A percentile compares a stretch with the other conserved stretches of the same genome.
These are phyloP conservation scores for Globia sparganii DNA, from an alignment of 2,888 invertebrate genomes.

Conservation along the genomic window DNA sequence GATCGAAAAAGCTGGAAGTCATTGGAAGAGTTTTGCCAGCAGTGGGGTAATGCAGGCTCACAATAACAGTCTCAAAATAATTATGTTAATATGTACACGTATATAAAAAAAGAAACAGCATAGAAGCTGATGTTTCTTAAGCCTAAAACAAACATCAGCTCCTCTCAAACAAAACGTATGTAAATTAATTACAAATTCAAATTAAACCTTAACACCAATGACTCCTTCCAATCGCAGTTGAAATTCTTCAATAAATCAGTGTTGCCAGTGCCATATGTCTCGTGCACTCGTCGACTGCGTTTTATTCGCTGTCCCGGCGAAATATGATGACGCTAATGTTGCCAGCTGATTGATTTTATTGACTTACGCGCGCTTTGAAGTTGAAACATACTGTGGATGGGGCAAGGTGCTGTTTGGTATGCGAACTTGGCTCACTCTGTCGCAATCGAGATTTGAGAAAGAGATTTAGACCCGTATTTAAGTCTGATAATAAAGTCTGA, in stretches of 20 bases:
- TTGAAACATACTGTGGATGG: conserved; percentile 30
- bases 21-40: no score
- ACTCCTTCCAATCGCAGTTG: conserved; percentile 27
- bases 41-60: no score
- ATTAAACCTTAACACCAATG: conserved; percentile 39
- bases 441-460: conserved; percentile 7
- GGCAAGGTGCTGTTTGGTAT: conserved; percentile 36
- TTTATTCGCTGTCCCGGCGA: conserved; percentile 52
- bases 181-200: conserved; percentile 33
- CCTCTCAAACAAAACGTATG: conserved; percentile 1
- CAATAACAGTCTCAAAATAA: background rate
- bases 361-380: conserved; percentile 50
- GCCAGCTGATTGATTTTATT: conserved; percentile 63
- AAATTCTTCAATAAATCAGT: conserved; percentile 55
- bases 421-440: conserved; percentile 12
- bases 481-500: background rate
- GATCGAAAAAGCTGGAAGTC: no score
- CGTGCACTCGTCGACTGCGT: conserved; percentile 42
- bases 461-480: conserved; percentile 1
- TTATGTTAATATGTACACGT: no score
- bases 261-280: conserved; percentile 44
- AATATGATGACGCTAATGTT: conserved; percentile 63
- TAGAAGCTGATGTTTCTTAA: background rate
- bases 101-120: background rate
- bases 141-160: background rate